Base-by-base conservation (phyloP, 1,140 invertebrate species). In the Achatina immaculata region DNA sequence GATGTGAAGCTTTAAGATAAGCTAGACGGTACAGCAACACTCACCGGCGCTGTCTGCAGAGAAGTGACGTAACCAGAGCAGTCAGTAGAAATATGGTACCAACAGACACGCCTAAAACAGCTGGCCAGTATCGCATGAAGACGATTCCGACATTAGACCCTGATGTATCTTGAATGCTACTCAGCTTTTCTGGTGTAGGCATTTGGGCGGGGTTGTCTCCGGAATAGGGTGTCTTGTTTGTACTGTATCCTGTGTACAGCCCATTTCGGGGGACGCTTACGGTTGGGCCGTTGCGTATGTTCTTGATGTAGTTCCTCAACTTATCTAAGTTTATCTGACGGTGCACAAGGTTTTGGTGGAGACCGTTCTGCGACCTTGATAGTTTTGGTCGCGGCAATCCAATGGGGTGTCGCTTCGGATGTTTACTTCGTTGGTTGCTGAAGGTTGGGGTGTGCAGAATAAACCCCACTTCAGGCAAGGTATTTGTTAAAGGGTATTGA, bases 91-190 rank as follows among this genome's bases (percentile, higher is more conserved):
- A 86, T 36, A 84, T 72, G 2, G 85, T 83, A n/a, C 85, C 85
- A 34, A 84, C 69, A 21, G 81, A 82, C 31, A 83, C 71, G 11
- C 85, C 85, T 31, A 84, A 48, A 24, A 86, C 84, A 40, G 85
- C 85, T 4, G 85, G 85, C 85, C 85, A 86, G 81, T 86, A 84
- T 9, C 83, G 80, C 24, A 69, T 81, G 51, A 86, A 84, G 42
- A 82, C 82, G 0, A 68, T 76, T 43, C 71, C 40, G 48, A 83
- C 78, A 40, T 81, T 76, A 21, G 78, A 19, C 38, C 43, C n/a
- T 19, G 51, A 43, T 0, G 42, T 21, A n/a, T 66, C 79, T 21
- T 71, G 16, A 21, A 68, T n/a, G 1, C 74, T 55, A 43, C 40
- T 36, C 0, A 62, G 36, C 42, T 14, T 58, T 9, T n/a, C 76